Conservation (phyloP, 2,797 vertebrate genomes). For the Eulemur albifrons region DNA sequence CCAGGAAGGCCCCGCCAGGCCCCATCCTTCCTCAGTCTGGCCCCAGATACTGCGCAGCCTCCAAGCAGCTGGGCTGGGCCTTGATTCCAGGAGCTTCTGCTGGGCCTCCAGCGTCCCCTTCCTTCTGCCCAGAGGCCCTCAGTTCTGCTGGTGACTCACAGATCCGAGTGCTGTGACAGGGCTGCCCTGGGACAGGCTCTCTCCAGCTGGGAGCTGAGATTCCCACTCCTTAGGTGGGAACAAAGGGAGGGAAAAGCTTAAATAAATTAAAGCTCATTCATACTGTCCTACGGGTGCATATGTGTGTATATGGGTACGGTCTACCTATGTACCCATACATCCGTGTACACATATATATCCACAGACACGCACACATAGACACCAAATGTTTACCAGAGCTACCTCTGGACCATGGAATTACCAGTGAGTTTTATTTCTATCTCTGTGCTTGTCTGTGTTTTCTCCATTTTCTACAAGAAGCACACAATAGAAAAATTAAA, state of each 20-base stretch:
- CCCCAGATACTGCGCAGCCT: not conserved
- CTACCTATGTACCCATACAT: not conserved
- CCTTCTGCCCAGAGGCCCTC: not conserved
- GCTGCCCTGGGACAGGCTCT: not conserved
- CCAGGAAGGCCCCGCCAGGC: not conserved
- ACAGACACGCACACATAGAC: fast-evolving
- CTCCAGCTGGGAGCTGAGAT: not conserved
- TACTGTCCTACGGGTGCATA: not conserved
- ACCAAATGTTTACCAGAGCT: not conserved
- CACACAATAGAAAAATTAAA: not conserved
- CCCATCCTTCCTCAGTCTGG: not conserved
- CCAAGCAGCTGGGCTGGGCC: not conserved
- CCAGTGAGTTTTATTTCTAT: not conserved
- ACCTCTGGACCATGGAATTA: not conserved
- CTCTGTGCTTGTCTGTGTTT: not conserved
- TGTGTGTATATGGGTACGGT: not conserved
- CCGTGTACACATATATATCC: fast-evolving
- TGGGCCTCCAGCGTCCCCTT: not conserved
- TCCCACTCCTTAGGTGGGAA: not conserved
- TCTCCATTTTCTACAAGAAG: not conserved
- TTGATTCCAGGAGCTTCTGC: not conserved
- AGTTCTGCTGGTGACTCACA: not conserved
- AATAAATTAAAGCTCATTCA: not conserved
- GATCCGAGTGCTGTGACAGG: not conserved
- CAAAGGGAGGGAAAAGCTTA: not conserved